phyloP scores from a whole-genome alignment of 2,888 invertebrate genomes.

The Diplolepis rosae region DNA sequence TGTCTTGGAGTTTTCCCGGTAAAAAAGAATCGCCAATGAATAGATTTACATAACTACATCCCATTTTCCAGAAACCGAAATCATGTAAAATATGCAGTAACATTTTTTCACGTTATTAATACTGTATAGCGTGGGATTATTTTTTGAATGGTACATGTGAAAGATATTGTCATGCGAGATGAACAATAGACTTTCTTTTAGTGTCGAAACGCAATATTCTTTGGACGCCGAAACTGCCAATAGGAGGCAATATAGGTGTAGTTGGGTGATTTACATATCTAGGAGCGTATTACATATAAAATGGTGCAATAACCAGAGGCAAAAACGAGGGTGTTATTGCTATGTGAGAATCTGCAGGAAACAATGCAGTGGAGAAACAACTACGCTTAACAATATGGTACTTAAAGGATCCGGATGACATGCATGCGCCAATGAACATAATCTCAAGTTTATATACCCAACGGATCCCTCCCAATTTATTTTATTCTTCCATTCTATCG shows the following conservation, averaged over 20 bases:
- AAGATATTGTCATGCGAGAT: background rate
- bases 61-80: background rate
- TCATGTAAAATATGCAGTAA: background rate
- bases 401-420: conserved; percentile 19
- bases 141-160: too few species aligned
- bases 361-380: conserved; percentile 42
- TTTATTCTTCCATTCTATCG: background rate
- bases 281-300: background rate
- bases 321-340: conserved; percentile 35
- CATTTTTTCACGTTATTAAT: too few species aligned
- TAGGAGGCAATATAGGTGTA: background rate
- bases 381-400: conserved; percentile 41
- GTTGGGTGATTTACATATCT: background rate
- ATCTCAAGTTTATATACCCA: background rate
- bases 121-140: too few species aligned
- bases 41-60: conserved; percentile 52
- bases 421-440: background rate
- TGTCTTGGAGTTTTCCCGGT: conserved; percentile 42
- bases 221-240: conserved; percentile 17
- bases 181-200: background rate
- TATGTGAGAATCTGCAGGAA: conserved; percentile 40
- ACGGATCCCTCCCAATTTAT: background rate
- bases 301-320: background rate
- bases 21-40: conserved; percentile 54
- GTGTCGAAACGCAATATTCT: background rate